Conservation (phyloP, 1,140 invertebrate genomes). For the Neodiprion lecontei region DNA sequence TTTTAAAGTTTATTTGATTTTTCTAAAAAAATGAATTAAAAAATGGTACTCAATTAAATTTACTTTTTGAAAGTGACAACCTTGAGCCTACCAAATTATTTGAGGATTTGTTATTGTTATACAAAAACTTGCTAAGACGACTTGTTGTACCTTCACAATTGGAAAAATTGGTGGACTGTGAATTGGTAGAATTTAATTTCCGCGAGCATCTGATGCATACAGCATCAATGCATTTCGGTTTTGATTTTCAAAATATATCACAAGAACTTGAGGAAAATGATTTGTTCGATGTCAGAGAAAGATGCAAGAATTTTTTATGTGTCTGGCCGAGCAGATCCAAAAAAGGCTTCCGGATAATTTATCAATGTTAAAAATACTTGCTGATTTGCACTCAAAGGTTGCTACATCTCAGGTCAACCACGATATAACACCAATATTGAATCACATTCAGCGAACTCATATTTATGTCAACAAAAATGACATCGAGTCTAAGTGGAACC, state of each 20-base stretch:
- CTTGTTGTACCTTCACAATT: conserved; percentile 38
- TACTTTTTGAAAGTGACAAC: conserved; percentile 36
- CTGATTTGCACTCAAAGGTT: conserved; percentile 38
- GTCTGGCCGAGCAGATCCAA: conserved; percentile 38
- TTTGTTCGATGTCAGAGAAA: conserved; percentile 27
- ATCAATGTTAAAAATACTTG: conserved; percentile 36
- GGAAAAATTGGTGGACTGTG: background rate
- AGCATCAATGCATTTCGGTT: no score
- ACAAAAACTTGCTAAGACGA: conserved; percentile 39
- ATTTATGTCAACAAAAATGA: conserved; percentile 11
- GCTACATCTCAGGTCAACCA: conserved; percentile 37
- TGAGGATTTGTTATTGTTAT: conserved; percentile 36
- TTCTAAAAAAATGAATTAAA: no score
- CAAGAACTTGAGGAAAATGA: background rate
- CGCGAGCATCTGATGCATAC: no score
- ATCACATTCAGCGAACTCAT: background rate
- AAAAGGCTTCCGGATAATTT: conserved; percentile 42
- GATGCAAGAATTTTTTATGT: conserved; percentile 41
- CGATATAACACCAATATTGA: conserved; percentile 28
- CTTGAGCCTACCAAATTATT: conserved; percentile 33
- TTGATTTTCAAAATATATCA: background rate
- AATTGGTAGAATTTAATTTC: no score
- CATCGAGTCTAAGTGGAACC: no score
- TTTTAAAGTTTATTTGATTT: conserved; percentile 21
- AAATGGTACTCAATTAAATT: conserved; percentile 7